These are phyloP conservation scores for Megaceryle maxima DNA, from an alignment of 2,113 vertebrate species.

Conservation along the genomic window DNA sequence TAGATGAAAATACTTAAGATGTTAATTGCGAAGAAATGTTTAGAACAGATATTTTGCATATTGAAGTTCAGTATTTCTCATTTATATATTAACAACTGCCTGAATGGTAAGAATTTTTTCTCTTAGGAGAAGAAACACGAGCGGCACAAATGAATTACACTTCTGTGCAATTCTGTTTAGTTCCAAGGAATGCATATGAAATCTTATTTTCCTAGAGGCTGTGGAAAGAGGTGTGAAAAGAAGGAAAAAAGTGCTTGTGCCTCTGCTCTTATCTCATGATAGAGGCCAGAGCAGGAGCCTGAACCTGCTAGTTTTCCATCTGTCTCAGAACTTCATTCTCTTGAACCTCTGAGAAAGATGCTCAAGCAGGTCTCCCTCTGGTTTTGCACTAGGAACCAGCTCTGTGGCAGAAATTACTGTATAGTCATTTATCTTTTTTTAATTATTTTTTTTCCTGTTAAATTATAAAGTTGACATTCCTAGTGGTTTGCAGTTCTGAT, in stretches of 20 bases:
- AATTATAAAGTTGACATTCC: background rate
- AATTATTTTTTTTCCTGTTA: background rate
- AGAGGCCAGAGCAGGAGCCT: background rate
- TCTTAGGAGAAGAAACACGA: background rate
- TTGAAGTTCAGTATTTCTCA: background rate
- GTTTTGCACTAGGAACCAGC: background rate
- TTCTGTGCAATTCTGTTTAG: background rate
- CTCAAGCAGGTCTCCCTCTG: background rate
- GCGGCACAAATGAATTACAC: fast-evolving
- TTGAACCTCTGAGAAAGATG: background rate
- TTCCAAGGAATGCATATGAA: background rate
- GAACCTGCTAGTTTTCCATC: background rate
- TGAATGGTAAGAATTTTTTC: background rate
- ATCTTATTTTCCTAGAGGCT: background rate
- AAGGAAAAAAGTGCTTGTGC: background rate
- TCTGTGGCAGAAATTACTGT: background rate
- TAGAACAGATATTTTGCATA: background rate
- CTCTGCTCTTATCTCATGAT: background rate
- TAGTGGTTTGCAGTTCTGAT: background rate
- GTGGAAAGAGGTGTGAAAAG: background rate
- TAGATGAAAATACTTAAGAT: background rate
- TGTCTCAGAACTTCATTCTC: background rate
- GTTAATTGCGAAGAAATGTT: background rate
- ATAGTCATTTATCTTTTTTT: background rate
- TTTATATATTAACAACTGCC: background rate